These are phyloP conservation scores for Pheosia tremula DNA, from an alignment of 2,888 invertebrate genomes.

Conservation along the genomic window DNA sequence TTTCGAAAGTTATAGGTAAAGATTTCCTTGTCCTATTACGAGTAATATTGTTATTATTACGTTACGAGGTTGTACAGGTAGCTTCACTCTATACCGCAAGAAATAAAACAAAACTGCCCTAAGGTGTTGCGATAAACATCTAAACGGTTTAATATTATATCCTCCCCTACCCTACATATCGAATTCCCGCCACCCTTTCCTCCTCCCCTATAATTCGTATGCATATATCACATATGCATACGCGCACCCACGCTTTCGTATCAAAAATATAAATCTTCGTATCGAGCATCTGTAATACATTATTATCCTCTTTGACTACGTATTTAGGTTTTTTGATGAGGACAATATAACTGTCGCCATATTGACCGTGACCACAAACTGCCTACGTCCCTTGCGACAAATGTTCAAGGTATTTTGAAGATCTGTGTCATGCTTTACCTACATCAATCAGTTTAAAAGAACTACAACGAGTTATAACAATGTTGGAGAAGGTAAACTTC, in stretches of 20 bases:
- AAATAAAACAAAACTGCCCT: neutral
- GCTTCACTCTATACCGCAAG: neutral
- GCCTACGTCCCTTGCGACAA: neutral
- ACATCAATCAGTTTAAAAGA: neutral
- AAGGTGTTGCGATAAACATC: conserved; percentile 2
- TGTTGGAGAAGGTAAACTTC: too few species aligned
- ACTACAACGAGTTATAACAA: too few species aligned
- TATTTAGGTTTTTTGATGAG: neutral
- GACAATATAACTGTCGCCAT: neutral
- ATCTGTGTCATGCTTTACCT: conserved; percentile 1
- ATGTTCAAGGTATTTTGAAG: neutral
- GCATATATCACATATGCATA: conserved; percentile 41
- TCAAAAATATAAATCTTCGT: conserved; percentile 24
- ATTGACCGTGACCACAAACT: neutral
- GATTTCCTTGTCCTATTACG: conserved; percentile 9
- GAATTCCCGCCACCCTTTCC: conserved; percentile 38
- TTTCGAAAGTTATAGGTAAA: neutral
- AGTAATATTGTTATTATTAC: neutral
- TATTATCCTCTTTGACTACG: neutral
- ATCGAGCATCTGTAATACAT: neutral
- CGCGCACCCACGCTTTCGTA: conserved; percentile 29
- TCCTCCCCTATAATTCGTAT: conserved; percentile 37
- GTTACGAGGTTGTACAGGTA: neutral
- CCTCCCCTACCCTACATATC: conserved; percentile 43
- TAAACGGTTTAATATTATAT: conserved; percentile 35